Conservation (phyloP, 2,797 vertebrate genomes). For the Typhlichthys eigenmanni region DNA sequence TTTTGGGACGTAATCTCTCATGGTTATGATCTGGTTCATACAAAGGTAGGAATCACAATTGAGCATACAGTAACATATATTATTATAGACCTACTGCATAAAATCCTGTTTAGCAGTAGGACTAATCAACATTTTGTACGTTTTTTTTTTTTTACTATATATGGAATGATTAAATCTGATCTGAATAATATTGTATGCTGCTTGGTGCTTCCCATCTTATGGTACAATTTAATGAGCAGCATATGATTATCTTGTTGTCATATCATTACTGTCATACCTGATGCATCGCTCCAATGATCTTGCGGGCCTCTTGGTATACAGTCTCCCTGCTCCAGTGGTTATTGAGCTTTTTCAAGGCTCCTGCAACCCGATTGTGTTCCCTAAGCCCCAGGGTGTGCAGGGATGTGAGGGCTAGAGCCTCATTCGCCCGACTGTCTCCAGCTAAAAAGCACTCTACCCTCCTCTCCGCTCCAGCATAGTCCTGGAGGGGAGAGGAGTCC, state of each 20-base stretch:
- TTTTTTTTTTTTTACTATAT: too few species aligned
- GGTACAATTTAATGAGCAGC: too few species aligned
- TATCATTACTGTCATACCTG: slow-evolving; percentile 78
- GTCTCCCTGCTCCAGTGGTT: slow-evolving; percentile 85
- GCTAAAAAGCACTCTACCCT: slow-evolving; percentile 89
- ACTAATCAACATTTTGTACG: too few species aligned
- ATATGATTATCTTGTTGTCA: too few species aligned
- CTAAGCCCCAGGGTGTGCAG: slow-evolving; percentile 91
- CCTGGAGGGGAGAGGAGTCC: slow-evolving; percentile 21
- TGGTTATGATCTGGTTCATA: slow-evolving; percentile 84
- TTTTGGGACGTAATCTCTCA: slow-evolving; percentile 92
- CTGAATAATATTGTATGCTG: too few species aligned
- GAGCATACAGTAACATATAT: slow-evolving; percentile 2
- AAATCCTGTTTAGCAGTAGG: too few species aligned
- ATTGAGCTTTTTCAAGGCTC: slow-evolving; percentile 77
- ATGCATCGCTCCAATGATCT: slow-evolving; percentile 90
- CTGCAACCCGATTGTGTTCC: slow-evolving; percentile 91
- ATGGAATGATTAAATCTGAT: too few species aligned
- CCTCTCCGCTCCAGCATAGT: slow-evolving; percentile 32
- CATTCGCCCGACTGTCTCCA: slow-evolving; percentile 87
- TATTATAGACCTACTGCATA: too few species aligned
- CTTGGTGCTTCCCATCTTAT: too few species aligned
- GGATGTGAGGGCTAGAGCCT: slow-evolving; percentile 80
- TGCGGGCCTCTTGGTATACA: slow-evolving; percentile 89
- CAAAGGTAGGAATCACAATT: slow-evolving; percentile 16